Percentiles rank a stretch among this genome's conserved stretches.
Evolutionary conservation across 2,113 vertebrate species (phyloP).

Genomic region (Ranitomeya imitator): DNA sequence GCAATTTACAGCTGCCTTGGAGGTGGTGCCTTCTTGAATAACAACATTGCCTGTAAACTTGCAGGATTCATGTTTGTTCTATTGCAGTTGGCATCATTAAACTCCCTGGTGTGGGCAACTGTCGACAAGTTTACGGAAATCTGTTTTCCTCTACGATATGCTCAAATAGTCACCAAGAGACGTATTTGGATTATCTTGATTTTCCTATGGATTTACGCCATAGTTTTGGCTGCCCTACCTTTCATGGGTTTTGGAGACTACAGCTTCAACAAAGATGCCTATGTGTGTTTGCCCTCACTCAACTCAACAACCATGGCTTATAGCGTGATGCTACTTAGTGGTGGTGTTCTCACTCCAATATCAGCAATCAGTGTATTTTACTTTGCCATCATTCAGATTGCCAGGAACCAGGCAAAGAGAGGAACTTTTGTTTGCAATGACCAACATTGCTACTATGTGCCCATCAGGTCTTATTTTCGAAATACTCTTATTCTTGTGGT

Average conservation of each 20-base stretch:
- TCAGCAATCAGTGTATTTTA: conserved; percentile 68
- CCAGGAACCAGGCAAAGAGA: conserved; percentile 69
- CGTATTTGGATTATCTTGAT: conserved; percentile 63
- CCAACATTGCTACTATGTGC: conserved; percentile 76
- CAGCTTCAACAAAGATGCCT: conserved; percentile 64
- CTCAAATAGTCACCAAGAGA: conserved; percentile 64
- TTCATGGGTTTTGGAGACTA: conserved; percentile 73
- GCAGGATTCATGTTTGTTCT: conserved; percentile 70
- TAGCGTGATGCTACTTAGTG: conserved; percentile 63
- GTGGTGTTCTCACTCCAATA: conserved; percentile 66
- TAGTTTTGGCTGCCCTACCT: conserved; percentile 65
- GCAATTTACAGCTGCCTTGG: conserved; percentile 66
- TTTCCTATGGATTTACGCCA: conserved; percentile 67
- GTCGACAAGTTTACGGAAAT: conserved; percentile 72
- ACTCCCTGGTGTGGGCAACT: conserved; percentile 70
- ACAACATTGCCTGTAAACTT: conserved; percentile 66
- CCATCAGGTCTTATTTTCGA: conserved; percentile 71
- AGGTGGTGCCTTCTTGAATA: conserved; percentile 45
- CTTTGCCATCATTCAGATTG: conserved; percentile 69
- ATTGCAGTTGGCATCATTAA: conserved; percentile 72
- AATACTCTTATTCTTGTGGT: conserved; percentile 72
- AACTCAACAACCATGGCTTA: conserved; percentile 60
- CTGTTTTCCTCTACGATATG: conserved; percentile 72
- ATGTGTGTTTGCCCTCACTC: conserved; percentile 69
- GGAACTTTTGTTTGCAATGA: conserved; percentile 78